A percentile compares a stretch with the other conserved stretches of the same genome.
phyloP scores from a whole-genome alignment of 2,113 vertebrate species.

The Aythya baeri region DNA sequence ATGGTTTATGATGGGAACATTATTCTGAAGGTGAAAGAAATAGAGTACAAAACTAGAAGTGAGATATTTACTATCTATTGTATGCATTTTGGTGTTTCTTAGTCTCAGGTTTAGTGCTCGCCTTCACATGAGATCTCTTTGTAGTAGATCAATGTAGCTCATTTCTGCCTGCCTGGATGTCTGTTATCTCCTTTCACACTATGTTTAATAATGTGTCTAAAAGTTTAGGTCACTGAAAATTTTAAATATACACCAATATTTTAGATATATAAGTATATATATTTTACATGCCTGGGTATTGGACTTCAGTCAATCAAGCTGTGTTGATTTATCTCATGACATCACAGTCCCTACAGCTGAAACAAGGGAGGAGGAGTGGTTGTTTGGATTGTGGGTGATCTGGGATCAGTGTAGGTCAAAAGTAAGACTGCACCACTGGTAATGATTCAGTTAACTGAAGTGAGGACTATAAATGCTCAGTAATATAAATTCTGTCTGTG shows the following conservation, averaged over 20 bases:
- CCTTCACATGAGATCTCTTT: not conserved
- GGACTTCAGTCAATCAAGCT: not conserved
- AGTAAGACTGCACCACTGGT: accelerated
- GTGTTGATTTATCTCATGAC: not conserved
- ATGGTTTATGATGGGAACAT: not conserved
- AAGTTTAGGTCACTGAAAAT: not conserved
- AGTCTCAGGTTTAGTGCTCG: not conserved
- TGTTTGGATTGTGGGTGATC: not conserved
- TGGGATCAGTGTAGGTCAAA: not conserved
- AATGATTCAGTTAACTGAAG: not conserved
- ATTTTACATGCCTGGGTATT: accelerated
- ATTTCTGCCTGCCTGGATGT: not conserved
- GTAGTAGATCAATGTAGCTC: not conserved
- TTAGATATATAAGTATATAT: not conserved
- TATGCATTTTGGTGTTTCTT: not conserved
- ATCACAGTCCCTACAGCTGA: not conserved
- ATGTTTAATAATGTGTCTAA: not conserved
- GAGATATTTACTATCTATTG: not conserved
- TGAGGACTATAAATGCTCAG: not conserved
- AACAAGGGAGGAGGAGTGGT: not conserved
- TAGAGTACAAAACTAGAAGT: not conserved
- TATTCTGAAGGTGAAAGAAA: not conserved
- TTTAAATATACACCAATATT: not conserved
- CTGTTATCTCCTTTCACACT: not conserved
- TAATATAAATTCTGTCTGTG: not conserved